Evolutionary conservation across 2,888 invertebrate genomes (phyloP).

Genomic region (Ceraclea dissimilis): DNA sequence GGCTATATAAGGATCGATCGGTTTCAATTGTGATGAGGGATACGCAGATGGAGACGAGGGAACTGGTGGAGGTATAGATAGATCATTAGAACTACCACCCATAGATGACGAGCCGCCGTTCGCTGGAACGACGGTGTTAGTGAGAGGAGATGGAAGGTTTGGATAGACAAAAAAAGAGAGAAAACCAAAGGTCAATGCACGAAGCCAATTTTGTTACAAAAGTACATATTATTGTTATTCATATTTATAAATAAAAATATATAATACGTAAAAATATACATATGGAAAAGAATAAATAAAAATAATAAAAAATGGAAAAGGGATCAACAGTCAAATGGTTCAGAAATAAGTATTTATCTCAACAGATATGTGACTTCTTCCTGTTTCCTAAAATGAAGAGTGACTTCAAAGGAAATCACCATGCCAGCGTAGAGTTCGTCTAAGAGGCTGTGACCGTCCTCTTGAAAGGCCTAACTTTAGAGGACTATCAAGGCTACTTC

Average conservation of each 20-base stretch:
- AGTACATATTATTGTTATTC: neutral
- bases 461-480: too few relatives aligned
- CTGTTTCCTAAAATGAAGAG: too few relatives aligned
- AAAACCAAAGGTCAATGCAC: constrained; percentile 30
- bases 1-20: constrained; percentile 76
- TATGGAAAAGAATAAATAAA: neutral
- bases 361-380: too few relatives aligned
- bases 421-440: too few relatives aligned
- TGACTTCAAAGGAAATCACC: neutral
- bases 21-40: constrained; percentile 50
- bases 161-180: constrained; percentile 26
- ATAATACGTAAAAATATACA: neutral
- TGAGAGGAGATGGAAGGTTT: constrained; percentile 27
- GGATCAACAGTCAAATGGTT: neutral
- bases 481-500: too few relatives aligned
- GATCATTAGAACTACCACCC: constrained; percentile 25
- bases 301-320: neutral
- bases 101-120: constrained; percentile 18
- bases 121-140: constrained; percentile 27
- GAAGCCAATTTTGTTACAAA: constrained; percentile 23
- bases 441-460: too few relatives aligned
- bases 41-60: constrained; percentile 50
- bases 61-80: constrained; percentile 18
- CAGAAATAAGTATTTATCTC: too few relatives aligned
- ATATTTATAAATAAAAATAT: neutral